Conservation (phyloP, 2,888 invertebrate species). For the Oithona nana region DNA sequence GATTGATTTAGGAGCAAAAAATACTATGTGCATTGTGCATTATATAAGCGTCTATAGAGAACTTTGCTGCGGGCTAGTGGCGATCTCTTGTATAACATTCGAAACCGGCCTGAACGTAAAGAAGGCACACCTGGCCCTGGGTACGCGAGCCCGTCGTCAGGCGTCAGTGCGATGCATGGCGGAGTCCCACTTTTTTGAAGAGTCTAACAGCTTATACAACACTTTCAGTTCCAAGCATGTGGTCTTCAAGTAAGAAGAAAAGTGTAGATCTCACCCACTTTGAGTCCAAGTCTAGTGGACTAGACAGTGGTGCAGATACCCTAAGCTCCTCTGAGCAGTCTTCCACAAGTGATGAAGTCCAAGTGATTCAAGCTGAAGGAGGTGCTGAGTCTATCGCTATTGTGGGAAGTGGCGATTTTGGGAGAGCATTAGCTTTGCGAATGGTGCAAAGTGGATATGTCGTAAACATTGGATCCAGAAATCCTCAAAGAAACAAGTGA, state of each 20-base stretch:
- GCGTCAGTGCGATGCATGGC: too few species aligned
- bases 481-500: conserved; percentile 6
- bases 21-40: too few species aligned
- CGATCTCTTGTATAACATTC: too few species aligned
- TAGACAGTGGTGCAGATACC: not conserved
- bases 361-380: not conserved
- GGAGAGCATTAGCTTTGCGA: conserved; percentile 1
- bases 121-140: too few species aligned
- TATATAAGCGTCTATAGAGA: too few species aligned
- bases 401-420: conserved; percentile 13
- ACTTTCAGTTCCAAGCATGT: too few species aligned
- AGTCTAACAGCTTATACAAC: too few species aligned
- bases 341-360: not conserved
- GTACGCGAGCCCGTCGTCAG: too few species aligned
- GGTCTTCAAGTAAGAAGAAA: not conserved
- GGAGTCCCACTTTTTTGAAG: too few species aligned
- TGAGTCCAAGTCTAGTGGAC: not conserved
- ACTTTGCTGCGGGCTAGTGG: too few species aligned
- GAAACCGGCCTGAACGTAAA: too few species aligned
- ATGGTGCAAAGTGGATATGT: conserved; percentile 3
- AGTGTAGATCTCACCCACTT: not conserved
- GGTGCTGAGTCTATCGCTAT: not conserved
- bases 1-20: too few species aligned
- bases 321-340: not conserved
- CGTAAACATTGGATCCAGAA: conserved; percentile 1